phyloP scores from a whole-genome alignment of 2,113 vertebrate genomes.

The Benthochromis sp. region DNA sequence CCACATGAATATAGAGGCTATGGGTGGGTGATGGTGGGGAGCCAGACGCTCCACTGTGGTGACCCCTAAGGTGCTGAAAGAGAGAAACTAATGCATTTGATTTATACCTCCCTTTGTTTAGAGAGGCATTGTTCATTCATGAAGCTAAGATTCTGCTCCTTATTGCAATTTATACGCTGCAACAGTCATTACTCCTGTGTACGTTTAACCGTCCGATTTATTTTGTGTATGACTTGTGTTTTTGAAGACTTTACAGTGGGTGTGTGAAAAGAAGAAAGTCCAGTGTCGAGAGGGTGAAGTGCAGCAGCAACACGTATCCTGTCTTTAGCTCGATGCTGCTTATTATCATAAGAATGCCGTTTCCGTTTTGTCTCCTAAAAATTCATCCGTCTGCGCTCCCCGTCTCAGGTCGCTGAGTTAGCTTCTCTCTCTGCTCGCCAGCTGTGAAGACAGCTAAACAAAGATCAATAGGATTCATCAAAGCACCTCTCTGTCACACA shows the following conservation, averaged over 20 bases:
- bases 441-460: background rate
- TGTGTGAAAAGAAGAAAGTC: background rate
- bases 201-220: background rate
- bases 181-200: background rate
- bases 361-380: background rate
- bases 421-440: background rate
- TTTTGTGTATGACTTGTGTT: background rate
- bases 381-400: background rate
- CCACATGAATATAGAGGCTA: background rate
- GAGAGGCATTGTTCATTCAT: background rate
- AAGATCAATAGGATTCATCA: constrained; percentile 25
- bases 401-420: background rate
- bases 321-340: background rate
- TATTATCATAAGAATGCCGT: background rate
- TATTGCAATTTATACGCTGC: background rate
- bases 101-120: background rate
- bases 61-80: background rate
- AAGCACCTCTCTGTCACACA: constrained; percentile 1
- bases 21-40: background rate
- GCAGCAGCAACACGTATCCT: background rate
- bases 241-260: background rate
- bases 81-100: background rate
- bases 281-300: background rate
- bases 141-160: background rate
- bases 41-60: background rate